phyloP scores from a whole-genome alignment of 2,888 invertebrate species.

The Aleiodes alternator region DNA sequence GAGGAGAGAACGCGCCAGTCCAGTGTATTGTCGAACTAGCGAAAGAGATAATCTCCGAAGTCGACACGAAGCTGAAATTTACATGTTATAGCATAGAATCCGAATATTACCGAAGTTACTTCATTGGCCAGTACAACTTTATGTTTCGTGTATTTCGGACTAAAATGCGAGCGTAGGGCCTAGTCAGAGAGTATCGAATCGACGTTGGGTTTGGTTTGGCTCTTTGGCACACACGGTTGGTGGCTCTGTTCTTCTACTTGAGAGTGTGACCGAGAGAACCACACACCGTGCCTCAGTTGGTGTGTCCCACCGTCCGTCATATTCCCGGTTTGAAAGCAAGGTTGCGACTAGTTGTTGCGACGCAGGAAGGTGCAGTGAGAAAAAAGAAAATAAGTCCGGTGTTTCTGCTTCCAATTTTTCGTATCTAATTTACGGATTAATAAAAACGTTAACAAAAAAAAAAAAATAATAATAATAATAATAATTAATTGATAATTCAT shows the following conservation, averaged over 20 bases:
- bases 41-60: too few species aligned
- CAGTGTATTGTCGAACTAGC: too few species aligned
- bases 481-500: conserved; percentile 42
- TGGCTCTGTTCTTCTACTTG: conserved; percentile 62
- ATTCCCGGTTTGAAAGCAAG: conserved; percentile 73
- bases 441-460: conserved; percentile 42
- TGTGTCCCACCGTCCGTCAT: conserved; percentile 69
- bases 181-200: conserved; percentile 66
- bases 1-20: neutral
- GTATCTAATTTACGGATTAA: conserved; percentile 38
- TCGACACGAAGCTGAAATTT: too few species aligned
- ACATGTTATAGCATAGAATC: too few species aligned
- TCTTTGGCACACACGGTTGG: conserved; percentile 54
- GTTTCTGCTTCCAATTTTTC: conserved; percentile 21
- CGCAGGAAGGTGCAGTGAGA: conserved; percentile 69
- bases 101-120: too few species aligned
- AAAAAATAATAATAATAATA: too few species aligned
- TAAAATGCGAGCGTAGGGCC: conserved; percentile 59
- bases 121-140: too few species aligned
- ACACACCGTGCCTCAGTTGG: conserved; percentile 37
- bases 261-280: conserved; percentile 58
- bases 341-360: conserved; percentile 72
- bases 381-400: conserved; percentile 35
- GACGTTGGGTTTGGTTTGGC: conserved; percentile 52
- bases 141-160: conserved; percentile 29